Conservation (phyloP, 2,797 vertebrate species). For the Anas bahamensis region DNA sequence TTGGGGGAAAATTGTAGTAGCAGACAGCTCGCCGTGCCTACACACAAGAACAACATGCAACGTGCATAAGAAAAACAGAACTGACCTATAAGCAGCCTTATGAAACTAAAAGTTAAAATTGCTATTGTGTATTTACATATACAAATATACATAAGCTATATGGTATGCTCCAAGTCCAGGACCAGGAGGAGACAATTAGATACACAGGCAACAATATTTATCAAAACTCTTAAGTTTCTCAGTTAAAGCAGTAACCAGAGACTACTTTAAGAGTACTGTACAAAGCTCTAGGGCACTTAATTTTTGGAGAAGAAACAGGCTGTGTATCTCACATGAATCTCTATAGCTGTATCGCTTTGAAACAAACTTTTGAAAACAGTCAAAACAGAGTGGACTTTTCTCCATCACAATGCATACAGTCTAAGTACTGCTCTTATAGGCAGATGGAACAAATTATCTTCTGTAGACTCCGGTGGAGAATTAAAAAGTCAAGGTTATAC, state of each 20-base stretch:
- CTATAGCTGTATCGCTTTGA: neutral
- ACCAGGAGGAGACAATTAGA: neutral
- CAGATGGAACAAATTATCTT: neutral
- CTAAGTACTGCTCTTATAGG: neutral
- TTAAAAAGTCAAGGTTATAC: neutral
- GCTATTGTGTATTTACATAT: too few species aligned
- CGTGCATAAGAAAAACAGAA: neutral
- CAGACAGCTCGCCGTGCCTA: neutral
- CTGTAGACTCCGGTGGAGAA: neutral
- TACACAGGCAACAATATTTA: neutral
- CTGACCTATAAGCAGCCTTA: fast-evolving
- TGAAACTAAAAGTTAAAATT: neutral
- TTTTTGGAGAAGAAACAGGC: neutral
- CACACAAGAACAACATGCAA: too few species aligned
- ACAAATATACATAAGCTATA: too few species aligned
- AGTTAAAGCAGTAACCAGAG: neutral
- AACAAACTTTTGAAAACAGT: neutral
- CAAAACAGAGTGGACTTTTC: neutral
- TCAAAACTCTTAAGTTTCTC: neutral
- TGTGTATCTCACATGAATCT: neutral
- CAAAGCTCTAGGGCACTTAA: neutral
- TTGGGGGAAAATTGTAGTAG: too few species aligned
- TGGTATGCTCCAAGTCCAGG: neutral
- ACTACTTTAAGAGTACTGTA: neutral
- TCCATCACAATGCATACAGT: neutral